Evolutionary conservation across 2,797 vertebrate genomes (phyloP).

Genomic region (Schizothorax lantsangensis): DNA sequence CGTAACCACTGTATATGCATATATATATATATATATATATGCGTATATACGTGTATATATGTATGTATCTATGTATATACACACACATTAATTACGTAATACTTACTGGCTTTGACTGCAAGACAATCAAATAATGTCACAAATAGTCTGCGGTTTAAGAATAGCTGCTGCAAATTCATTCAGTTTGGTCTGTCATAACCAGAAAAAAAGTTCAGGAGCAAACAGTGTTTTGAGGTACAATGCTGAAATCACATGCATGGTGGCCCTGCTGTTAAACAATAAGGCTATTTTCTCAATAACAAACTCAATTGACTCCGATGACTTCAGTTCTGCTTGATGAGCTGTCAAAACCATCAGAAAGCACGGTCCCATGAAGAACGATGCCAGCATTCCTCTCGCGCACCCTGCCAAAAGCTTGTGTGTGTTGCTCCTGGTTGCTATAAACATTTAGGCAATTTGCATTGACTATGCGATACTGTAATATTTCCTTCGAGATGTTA

Average conservation of each 20-base stretch:
- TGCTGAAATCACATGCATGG: not conserved
- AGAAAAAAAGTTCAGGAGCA: not conserved
- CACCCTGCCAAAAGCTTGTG: constrained; percentile 69
- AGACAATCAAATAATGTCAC: not conserved
- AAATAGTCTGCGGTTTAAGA: not conserved
- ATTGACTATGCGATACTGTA: constrained; percentile 88
- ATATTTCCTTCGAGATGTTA: constrained; percentile 95
- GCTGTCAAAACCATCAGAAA: constrained; percentile 80
- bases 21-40: too few species aligned
- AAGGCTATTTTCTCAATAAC: constrained; percentile 61
- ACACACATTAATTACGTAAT: not conserved
- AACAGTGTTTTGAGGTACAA: not conserved
- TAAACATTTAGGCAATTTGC: constrained; percentile 90
- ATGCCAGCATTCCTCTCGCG: constrained; percentile 68
- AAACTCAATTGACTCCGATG: constrained; percentile 64
- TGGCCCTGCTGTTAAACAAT: constrained; percentile 63
- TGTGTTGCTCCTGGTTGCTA: constrained; percentile 97
- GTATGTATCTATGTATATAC: too few species aligned
- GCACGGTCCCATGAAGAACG: constrained; percentile 68
- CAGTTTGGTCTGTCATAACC: not conserved
- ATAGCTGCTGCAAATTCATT: not conserved
- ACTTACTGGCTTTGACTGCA: not conserved
- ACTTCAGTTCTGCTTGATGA: constrained; percentile 73
- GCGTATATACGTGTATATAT: too few species aligned
- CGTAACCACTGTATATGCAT: too few species aligned